Percentiles rank a stretch among this genome's conserved stretches.
Conservation (phyloP, 1,140 invertebrate genomes). For the Sipha flava region DNA sequence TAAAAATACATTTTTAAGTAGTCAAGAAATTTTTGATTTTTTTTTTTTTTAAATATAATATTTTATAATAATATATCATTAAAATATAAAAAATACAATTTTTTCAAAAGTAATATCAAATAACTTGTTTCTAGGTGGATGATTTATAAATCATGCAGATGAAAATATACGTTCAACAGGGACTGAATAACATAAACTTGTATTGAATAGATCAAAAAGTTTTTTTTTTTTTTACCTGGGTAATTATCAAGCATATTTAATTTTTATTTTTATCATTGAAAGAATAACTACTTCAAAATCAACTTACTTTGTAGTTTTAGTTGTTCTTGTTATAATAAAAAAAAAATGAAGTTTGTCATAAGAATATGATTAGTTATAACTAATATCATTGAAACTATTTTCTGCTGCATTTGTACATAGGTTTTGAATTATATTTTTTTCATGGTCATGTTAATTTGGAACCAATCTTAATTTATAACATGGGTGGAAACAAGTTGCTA, state of each 20-base stretch:
- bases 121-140: not conserved
- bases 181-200: not conserved
- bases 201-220: not conserved
- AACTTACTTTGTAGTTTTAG: not conserved
- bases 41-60: no score
- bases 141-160: not conserved
- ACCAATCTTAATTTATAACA: not conserved
- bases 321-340: not conserved
- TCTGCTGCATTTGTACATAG: not conserved
- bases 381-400: not conserved
- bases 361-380: not conserved
- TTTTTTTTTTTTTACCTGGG: not conserved
- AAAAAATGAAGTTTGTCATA: not conserved
- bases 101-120: not conserved
- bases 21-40: no score
- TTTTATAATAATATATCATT: no score
- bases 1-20: no score
- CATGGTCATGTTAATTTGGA: not conserved
- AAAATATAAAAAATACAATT: not conserved
- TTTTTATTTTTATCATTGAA: not conserved
- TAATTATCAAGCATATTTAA: not conserved
- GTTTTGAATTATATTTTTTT: not conserved
- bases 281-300: not conserved
- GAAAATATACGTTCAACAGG: not conserved
- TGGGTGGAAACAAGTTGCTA: not conserved